Base-by-base conservation (phyloP, 2,113 vertebrate species). In the Antechinus stuartii region DNA sequence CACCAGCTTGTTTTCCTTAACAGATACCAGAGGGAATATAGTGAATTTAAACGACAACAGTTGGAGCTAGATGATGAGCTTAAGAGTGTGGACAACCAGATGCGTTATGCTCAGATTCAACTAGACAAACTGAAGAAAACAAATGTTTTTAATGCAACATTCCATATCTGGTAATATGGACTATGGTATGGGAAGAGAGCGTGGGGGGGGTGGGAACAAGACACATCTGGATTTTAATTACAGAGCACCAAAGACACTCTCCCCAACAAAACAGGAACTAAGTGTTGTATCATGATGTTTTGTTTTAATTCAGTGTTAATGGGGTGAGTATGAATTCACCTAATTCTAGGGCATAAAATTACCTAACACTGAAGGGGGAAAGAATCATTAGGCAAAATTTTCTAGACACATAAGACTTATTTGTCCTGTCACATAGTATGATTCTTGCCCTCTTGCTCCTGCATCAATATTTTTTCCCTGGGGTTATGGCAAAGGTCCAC, bases 1-100 rank as follows among this genome's bases (percentile, higher is more conserved):
- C n/a, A 94, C 24, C 30, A 94, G 35, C 54, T 76, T 91, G 94
- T 93, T 35, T 76, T 42, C 76, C 27, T 94, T 94, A 1, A 52
- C 97, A 99, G 99, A 98, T 99, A 99, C 96, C 99, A 99, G 97
- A 99, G 99, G 68, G 99, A 99, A 56, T 99, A 99, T 98, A 99
- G 99, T 24, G 99, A 99, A 96, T 99, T 99, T 98, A 99, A 99
- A 97, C 98, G 99, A 84, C 99, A 99, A 4, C 99, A 99, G 96
- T 98, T 99, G 96, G 99, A 99, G 97, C 98, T 99, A 96, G 99
- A 99, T 2, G 99, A 99, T 50, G 99, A 99, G 97, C 99, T 99
- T 95, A 99, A 99, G 97, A 99, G 99, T 0, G 99, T 99, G 10
- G 99, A 99, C 96, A 99, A 99, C 98, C 99, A 99, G 97, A 99